phyloP scores from a whole-genome alignment of 2,113 vertebrate species.

The Dasyprocta punctata region DNA sequence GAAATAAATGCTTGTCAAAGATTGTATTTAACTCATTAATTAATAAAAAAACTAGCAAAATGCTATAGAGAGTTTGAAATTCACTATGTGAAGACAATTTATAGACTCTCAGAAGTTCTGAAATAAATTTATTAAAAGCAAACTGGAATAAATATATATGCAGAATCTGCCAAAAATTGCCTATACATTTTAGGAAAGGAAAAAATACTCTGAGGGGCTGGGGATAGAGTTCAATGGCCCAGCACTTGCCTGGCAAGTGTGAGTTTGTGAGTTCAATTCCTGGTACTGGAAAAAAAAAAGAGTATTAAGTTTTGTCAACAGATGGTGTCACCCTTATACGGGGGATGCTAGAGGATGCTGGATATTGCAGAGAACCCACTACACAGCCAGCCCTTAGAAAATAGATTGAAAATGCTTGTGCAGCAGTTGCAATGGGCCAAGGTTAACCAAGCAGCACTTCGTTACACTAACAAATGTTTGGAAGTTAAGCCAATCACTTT shows the following conservation, averaged over 20 bases:
- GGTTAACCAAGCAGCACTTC: background rate
- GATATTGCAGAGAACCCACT: background rate
- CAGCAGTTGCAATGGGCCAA: background rate
- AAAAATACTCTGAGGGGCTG: no score
- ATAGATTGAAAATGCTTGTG: background rate
- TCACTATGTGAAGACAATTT: background rate
- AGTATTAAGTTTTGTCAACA: no score
- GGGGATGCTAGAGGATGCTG: background rate
- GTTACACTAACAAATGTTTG: background rate
- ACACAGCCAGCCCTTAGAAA: background rate
- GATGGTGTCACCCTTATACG: background rate
- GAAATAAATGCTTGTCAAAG: slow-evolving; percentile 16
- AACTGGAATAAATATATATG: background rate
- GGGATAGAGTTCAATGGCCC: no score
- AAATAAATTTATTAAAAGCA: slow-evolving; percentile 39
- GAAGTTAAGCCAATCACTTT: background rate
- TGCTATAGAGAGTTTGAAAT: background rate
- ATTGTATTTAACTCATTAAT: background rate
- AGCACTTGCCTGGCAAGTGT: no score
- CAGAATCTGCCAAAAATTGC: background rate
- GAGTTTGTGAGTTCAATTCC: no score
- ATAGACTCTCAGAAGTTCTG: background rate
- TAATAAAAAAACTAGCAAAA: background rate
- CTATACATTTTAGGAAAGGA: background rate
- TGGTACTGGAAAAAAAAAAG: no score